phyloP scores from a whole-genome alignment of 2,888 invertebrate species.

The Trichogramma dendrolimi region DNA sequence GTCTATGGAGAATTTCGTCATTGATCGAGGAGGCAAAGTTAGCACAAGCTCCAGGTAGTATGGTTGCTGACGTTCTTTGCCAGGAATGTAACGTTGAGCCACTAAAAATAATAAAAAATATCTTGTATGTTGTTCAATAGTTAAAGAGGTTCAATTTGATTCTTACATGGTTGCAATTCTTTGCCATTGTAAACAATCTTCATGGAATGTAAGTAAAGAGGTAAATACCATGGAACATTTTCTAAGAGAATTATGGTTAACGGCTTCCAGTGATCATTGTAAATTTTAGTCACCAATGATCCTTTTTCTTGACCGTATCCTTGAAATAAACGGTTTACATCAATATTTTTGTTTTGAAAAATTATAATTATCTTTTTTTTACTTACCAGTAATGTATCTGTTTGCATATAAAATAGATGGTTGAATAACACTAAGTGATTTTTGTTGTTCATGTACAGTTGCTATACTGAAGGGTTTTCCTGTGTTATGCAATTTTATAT shows the following conservation, averaged over 20 bases:
- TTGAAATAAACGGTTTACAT: conserved; percentile 33
- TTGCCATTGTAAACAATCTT: conserved; percentile 60
- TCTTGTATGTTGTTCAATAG: not conserved
- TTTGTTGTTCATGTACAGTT: conserved; percentile 56
- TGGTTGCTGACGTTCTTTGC: conserved; percentile 76
- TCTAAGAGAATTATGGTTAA: conserved; percentile 81
- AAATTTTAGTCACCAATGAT: conserved; percentile 79
- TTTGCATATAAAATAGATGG: conserved; percentile 73
- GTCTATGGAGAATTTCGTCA: conserved; percentile 77
- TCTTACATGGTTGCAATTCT: conserved; percentile 57
- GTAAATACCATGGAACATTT: conserved; percentile 86
- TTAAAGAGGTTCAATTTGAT: not conserved
- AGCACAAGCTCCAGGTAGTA: conserved; percentile 85
- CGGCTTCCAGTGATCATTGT: conserved; percentile 72
- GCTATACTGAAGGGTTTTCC: conserved; percentile 67
- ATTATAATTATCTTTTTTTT: not conserved
- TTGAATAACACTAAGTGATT: conserved; percentile 56
- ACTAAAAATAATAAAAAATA: conserved; percentile 40
- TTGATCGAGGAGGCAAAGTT: conserved; percentile 73
- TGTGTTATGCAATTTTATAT: conserved; percentile 54
- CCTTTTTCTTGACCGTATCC: conserved; percentile 91
- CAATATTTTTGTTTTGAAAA: not conserved
- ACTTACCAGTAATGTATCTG: conserved; percentile 65
- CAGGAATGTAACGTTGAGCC: conserved; percentile 62
- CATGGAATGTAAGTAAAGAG: conserved; percentile 85